phyloP scores from a whole-genome alignment of 2,797 vertebrate genomes.

The Fistularia commersonii region DNA sequence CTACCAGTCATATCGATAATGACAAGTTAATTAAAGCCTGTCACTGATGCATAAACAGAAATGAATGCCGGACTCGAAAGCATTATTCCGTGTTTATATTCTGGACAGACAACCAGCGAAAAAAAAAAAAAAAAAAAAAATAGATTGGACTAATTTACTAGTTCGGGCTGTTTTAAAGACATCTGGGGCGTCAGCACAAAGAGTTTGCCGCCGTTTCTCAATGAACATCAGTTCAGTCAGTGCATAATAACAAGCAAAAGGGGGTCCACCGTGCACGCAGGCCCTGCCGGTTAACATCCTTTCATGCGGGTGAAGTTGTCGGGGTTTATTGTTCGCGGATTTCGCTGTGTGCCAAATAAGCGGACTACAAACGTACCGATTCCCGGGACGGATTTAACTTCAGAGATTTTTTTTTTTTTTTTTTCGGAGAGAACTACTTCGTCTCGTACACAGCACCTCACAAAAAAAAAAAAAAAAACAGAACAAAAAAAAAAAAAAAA shows the following conservation, averaged over 20 bases:
- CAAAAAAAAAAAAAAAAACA: too few species aligned
- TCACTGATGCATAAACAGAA: slow-evolving; percentile 59
- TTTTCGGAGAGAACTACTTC: slow-evolving; percentile 3
- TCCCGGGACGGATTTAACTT: slow-evolving; percentile 27
- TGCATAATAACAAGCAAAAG: slow-evolving; percentile 80
- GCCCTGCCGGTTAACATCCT: slow-evolving; percentile 2
- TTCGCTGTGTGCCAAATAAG: slow-evolving; percentile 10
- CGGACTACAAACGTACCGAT: slow-evolving; percentile 15
- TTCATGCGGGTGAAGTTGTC: background rate
- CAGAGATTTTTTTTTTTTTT: too few species aligned
- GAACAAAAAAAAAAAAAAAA: too few species aligned
- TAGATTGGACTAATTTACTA: slow-evolving; percentile 53
- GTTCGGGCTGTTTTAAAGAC: slow-evolving; percentile 59
- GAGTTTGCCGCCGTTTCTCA: slow-evolving; percentile 28
- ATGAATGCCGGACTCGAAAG: slow-evolving; percentile 47
- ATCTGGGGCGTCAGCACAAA: slow-evolving; percentile 44
- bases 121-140: too few species aligned
- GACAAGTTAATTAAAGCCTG: slow-evolving; percentile 64
- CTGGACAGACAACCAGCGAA: slow-evolving; percentile 46
- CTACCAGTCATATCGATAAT: slow-evolving; percentile 73
- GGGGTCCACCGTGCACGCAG: slow-evolving; percentile 11
- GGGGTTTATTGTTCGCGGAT: background rate
- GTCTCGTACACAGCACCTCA: slow-evolving; percentile 4
- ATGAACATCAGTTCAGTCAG: slow-evolving; percentile 72
- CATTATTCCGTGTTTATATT: slow-evolving; percentile 50